A percentile compares a stretch with the other conserved stretches of the same genome.
Conservation (phyloP, 2,113 vertebrate genomes). For the Vimba vimba region DNA sequence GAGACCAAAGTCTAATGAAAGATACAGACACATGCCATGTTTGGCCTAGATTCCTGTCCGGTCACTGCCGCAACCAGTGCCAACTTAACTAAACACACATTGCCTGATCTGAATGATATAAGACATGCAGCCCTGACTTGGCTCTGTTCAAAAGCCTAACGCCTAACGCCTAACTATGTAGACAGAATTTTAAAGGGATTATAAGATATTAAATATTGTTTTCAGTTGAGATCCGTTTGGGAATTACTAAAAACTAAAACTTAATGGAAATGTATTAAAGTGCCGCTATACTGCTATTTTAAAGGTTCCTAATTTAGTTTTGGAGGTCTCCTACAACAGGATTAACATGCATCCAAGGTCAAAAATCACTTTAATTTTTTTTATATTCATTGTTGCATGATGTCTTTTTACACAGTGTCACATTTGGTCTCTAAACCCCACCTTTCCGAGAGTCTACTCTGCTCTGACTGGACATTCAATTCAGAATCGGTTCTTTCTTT, state of each 20-base stretch:
- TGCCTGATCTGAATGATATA: slow-evolving; percentile 9
- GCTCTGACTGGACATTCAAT: too few relatives aligned
- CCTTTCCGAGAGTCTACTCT: too few relatives aligned
- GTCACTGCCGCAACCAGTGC: neutral
- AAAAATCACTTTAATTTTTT: too few relatives aligned
- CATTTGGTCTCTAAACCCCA: too few relatives aligned
- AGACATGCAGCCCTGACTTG: slow-evolving; percentile 3
- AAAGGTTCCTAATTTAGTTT: too few relatives aligned
- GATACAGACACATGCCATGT: neutral
- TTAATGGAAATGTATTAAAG: neutral
- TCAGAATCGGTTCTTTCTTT: too few relatives aligned
- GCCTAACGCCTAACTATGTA: neutral
- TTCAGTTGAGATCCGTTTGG: neutral
- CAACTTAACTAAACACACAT: slow-evolving; percentile 34
- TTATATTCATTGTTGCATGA: too few relatives aligned
- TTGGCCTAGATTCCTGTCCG: slow-evolving; percentile 13
- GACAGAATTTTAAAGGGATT: neutral
- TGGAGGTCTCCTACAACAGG: too few relatives aligned
- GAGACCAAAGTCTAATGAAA: slow-evolving; percentile 2
- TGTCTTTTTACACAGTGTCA: too few relatives aligned
- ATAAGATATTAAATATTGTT: neutral
- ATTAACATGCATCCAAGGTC: too few relatives aligned
- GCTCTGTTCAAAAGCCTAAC: neutral
- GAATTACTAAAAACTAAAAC: neutral
- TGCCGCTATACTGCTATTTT: too few relatives aligned